Conservation (phyloP, 1,140 invertebrate species). For the Camponotus floridanus region DNA sequence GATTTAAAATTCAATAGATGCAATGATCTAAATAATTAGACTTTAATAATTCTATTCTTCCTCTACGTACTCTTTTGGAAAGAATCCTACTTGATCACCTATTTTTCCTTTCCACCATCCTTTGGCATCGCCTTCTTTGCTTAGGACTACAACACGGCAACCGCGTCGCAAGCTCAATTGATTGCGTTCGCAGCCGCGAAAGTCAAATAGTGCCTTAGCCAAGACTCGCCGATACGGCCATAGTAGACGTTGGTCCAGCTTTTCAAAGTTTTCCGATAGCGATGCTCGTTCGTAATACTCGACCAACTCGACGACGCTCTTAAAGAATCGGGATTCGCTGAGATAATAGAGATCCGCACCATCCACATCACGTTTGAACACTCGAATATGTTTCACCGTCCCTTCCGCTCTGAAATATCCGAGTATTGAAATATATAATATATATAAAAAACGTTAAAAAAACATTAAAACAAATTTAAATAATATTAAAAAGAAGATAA, state of each 20-base stretch:
- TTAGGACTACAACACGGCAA: slow-evolving; percentile 92
- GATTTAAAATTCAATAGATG: slow-evolving; percentile 10
- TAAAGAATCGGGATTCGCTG: slow-evolving; percentile 96
- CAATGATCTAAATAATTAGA: slow-evolving; percentile 30
- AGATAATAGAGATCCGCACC: slow-evolving; percentile 90
- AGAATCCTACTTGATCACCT: slow-evolving; percentile 89
- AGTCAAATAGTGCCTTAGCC: slow-evolving; percentile 92
- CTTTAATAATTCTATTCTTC: slow-evolving; percentile 79
- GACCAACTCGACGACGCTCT: slow-evolving; percentile 95
- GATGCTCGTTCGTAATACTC: slow-evolving; percentile 96
- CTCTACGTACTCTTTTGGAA: slow-evolving; percentile 89
- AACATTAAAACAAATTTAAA: neutral
- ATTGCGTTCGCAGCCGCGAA: slow-evolving; percentile 90
- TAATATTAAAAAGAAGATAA: slow-evolving; percentile 3
- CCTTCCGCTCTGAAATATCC: slow-evolving; percentile 90
- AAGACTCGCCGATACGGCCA: slow-evolving; percentile 92
- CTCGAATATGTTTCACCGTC: slow-evolving; percentile 96
- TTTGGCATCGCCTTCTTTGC: slow-evolving; percentile 92
- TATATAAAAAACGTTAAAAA: neutral
- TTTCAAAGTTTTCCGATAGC: slow-evolving; percentile 96
- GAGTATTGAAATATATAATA: neutral
- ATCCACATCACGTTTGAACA: slow-evolving; percentile 89
- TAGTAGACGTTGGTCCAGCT: slow-evolving; percentile 90
- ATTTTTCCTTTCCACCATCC: slow-evolving; percentile 94
- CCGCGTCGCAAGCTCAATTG: slow-evolving; percentile 93